Evolutionary conservation across 2,797 vertebrate species (phyloP), one percentile per base, ranked within the genome.

Genomic region (Sebastes itinus): DNA sequence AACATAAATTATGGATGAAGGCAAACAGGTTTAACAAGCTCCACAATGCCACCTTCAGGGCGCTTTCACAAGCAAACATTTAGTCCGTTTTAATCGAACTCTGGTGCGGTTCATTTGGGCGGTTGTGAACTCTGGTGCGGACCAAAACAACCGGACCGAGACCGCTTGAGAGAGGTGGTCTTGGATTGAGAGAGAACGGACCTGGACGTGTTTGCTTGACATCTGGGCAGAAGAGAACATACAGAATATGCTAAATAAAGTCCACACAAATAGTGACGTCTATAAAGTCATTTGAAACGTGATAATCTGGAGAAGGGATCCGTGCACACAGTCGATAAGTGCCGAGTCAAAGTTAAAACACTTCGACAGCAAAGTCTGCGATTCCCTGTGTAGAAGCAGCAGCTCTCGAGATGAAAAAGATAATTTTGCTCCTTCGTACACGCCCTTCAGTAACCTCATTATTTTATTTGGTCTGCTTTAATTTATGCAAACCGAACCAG

Each of bases 1-100:
- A 52, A 8, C 38, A 76, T 92, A 1, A 74, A 90, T 91, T 82
- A 88, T 83, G 30, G 2, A 89, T 83, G 25, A 68, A 70, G n/a
- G 56, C 3, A 10, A 59, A 52, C 38, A 3, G 22, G 8, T 69
- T 77, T 14, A 71, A 75, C 25, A 13, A 63, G 55, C 32, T 64
- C n/a, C 13, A 56, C n/a, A 4, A n/a, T 2, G 14, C 13, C 18
- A 6, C 33, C 5, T 7, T 60, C 3, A 11, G 30, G n/a, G 20
- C n/a, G 46, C 46, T 52, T 52, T 20, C 46, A 52, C 46, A 52
- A n/a, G 46, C 46, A 8, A 52, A 52, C 46, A 49, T 49, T 52
- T 52, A 52, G 46, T 52, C 46, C 46, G 7, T n/a, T 52, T 52
- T 1, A 52, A 52, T 52, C 46, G 18, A n/a, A 52, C 46, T 52